These are phyloP conservation scores for Hassar affinis DNA, from an alignment of 2,113 vertebrate species.

Conservation along the genomic window DNA sequence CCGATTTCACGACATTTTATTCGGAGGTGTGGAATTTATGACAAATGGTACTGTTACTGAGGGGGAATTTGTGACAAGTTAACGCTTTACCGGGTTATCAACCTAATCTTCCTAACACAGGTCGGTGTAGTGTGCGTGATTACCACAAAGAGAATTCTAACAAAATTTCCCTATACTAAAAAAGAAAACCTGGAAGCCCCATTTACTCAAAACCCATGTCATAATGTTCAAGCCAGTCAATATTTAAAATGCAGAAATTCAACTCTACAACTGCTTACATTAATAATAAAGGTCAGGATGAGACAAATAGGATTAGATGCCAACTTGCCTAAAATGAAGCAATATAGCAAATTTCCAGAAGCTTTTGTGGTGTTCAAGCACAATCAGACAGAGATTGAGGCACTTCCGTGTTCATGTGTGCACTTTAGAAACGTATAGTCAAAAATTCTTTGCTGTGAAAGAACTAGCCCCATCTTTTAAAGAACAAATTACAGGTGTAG, in stretches of 20 bases:
- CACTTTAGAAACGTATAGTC: background rate
- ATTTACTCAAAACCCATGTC: background rate
- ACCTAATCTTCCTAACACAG: background rate
- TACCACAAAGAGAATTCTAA: background rate
- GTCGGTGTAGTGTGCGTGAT: background rate
- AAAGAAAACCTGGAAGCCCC: background rate
- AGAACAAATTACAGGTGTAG: background rate
- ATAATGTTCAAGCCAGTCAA: background rate
- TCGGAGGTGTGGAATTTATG: conserved; percentile 2
- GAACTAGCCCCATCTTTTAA: background rate
- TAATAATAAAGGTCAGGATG: background rate
- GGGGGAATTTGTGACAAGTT: background rate
- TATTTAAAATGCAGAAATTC: background rate
- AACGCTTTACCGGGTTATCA: background rate
- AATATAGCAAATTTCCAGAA: background rate
- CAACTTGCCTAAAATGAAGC: background rate
- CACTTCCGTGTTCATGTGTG: background rate
- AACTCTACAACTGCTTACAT: background rate
- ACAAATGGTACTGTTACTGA: background rate
- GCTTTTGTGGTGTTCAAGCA: background rate
- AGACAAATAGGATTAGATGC: background rate
- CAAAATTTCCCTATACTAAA: background rate
- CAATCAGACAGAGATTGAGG: background rate
- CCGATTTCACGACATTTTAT: background rate
- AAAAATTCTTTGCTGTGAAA: background rate